Base-by-base conservation (phyloP, 1,140 invertebrate species). In the Semibalanus balanoides region DNA sequence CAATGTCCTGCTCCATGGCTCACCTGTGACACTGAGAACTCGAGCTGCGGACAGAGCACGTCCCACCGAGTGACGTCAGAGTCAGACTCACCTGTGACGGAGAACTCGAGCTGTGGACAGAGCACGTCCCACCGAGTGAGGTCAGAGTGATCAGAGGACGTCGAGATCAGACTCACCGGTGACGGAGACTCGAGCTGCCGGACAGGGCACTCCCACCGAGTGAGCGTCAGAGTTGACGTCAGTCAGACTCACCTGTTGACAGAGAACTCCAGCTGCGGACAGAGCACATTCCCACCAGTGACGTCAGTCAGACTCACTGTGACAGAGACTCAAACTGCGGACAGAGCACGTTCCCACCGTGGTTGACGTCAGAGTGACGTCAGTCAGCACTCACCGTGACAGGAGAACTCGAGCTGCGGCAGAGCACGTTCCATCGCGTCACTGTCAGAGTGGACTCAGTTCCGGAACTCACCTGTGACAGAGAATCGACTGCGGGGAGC, bases 231-330 rank as follows among this genome's bases (percentile, higher is more conserved):
- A n/a, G n/a, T n/a, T n/a, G n/a, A n/a, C n/a, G n/a, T n/a, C n/a
- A n/a, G n/a, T 40, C 35, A 17, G 22, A 25, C 51, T 64, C 14
- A 64, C 93, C 91, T 0, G 91, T 92, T 79, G 94, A 85, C 79
- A 90, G n/a, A 92, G 78, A 94, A 90, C 80, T 94, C 90, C 83
- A 89, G 85, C 79, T 88, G 86, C 69, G 89, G 87, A 82, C 91
- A 92, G 78, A 89, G 87, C 72, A 93, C 83, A 84, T 93, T 90
- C 31, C 93, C 83, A 80, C 90, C 85, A 14, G 88, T 90, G n/a
- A 87, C 83, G 29, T 86, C 86, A 7, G n/a, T n/a, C n/a, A n/a
- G n/a, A n/a, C n/a, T n/a, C n/a, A n/a, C n/a, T n/a, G n/a, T n/a
- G n/a, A n/a, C n/a, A n/a, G n/a, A n/a, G n/a, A n/a, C n/a, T n/a